Conservation (phyloP, 2,113 vertebrate species). For the Dromiciops gliroides region DNA sequence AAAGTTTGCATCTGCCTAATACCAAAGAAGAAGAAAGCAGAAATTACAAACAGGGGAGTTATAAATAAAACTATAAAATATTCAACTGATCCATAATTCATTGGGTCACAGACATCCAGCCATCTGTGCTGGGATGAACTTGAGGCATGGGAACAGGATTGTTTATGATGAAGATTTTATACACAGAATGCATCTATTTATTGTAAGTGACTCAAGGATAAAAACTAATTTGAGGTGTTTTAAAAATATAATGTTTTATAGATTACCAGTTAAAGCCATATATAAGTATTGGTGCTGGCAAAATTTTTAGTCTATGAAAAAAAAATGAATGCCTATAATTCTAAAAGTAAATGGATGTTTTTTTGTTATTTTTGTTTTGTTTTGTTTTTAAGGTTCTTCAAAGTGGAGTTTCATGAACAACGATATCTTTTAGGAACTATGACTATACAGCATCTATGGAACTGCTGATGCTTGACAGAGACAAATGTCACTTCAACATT, state of each 20-base stretch:
- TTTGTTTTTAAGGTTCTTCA: neutral
- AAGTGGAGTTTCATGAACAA: neutral
- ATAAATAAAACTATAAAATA: constrained; percentile 77
- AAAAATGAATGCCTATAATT: neutral
- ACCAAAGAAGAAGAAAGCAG: constrained; percentile 70
- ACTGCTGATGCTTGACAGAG: neutral
- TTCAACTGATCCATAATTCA: constrained; percentile 80
- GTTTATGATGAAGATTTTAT: constrained; percentile 52
- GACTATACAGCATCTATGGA: too few species aligned
- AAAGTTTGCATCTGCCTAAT: constrained; percentile 58
- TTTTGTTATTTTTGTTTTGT: too few species aligned
- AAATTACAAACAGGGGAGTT: constrained; percentile 59
- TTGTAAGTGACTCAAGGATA: neutral
- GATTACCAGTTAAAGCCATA: neutral
- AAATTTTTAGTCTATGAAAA: neutral
- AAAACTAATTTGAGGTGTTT: neutral
- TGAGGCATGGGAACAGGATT: constrained; percentile 12
- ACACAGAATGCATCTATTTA: constrained; percentile 17
- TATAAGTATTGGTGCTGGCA: neutral
- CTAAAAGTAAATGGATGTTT: neutral
- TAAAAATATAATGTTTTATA: neutral
- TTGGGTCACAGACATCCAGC: constrained; percentile 70
- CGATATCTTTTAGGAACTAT: too few species aligned
- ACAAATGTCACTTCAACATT: neutral
- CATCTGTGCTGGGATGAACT: constrained; percentile 73